Evolutionary conservation across 2,797 vertebrate species (phyloP).

Genomic region (Typhlichthys eigenmanni): DNA sequence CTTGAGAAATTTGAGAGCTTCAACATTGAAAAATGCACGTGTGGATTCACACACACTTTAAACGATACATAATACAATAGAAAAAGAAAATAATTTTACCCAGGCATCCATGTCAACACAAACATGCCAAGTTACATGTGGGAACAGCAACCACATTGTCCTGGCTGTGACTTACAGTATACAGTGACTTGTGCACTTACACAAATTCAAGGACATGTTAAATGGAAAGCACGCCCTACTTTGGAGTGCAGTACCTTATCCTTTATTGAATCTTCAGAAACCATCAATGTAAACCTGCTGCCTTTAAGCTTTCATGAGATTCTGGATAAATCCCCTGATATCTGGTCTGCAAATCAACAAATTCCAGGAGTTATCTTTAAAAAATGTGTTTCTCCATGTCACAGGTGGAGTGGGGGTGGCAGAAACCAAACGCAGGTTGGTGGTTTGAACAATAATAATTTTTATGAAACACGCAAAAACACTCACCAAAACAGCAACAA

Average conservation of each 20-base stretch:
- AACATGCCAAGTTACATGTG: too few species aligned
- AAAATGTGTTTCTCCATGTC: conserved; percentile 12
- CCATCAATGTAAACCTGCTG: conserved; percentile 49
- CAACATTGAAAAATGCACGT: conserved; percentile 10
- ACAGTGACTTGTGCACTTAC: too few species aligned
- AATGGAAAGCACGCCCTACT: conserved; percentile 29
- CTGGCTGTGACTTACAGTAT: too few species aligned
- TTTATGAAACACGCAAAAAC: too few species aligned
- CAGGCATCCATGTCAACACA: too few species aligned
- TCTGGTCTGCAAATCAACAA: conserved; percentile 36
- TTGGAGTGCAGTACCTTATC: conserved; percentile 35
- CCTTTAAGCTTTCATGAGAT: conserved; percentile 28
- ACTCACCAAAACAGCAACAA: too few species aligned
- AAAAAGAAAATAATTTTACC: too few species aligned
- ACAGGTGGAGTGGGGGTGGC: too few species aligned
- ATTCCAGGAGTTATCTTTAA: conserved; percentile 11
- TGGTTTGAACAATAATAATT: too few species aligned
- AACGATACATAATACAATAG: too few species aligned
- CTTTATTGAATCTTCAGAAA: conserved; percentile 50
- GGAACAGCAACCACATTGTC: too few species aligned
- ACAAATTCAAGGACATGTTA: conserved; percentile 37
- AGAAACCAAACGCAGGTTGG: too few species aligned
- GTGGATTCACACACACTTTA: neutral
- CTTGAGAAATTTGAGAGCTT: conserved; percentile 40
- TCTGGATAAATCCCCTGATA: conserved; percentile 38